A percentile compares a stretch with the other conserved stretches of the same genome.
phyloP scores from a whole-genome alignment of 2,888 invertebrate species.

The Leptura quadrifasciata region DNA sequence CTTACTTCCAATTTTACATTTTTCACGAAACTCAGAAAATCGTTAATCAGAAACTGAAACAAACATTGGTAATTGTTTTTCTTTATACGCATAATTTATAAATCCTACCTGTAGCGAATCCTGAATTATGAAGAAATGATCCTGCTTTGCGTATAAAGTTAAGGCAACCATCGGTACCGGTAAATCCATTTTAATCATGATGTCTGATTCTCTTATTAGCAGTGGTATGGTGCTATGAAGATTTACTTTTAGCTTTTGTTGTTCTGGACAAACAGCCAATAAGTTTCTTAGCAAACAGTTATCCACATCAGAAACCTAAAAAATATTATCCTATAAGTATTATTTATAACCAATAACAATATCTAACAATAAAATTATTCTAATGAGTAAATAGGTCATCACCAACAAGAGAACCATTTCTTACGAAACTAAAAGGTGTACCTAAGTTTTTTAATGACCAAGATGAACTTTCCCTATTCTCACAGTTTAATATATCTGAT shows the following conservation, averaged over 20 bases:
- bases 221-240: conserved; percentile 85
- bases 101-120: conserved; percentile 83
- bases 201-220: conserved; percentile 89
- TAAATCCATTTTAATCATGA: conserved; percentile 87
- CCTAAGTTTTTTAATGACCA: too few relatives aligned
- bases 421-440: too few relatives aligned
- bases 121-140: conserved; percentile 85
- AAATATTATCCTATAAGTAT: background rate
- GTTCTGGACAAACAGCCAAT: conserved; percentile 78
- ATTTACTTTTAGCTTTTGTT: conserved; percentile 84
- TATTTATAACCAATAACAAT: too few relatives aligned
- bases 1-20: conserved; percentile 91
- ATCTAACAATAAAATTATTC: too few relatives aligned
- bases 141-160: conserved; percentile 85
- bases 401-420: too few relatives aligned
- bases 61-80: background rate
- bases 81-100: background rate
- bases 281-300: conserved; percentile 79
- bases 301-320: conserved; percentile 80
- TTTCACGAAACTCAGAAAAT: conserved; percentile 83
- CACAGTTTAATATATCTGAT: too few relatives aligned
- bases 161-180: conserved; percentile 89
- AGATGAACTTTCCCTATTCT: too few relatives aligned
- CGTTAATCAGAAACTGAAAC: conserved; percentile 84
- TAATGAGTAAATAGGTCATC: too few relatives aligned